Percentiles rank a stretch among this genome's conserved stretches.
Evolutionary conservation across 2,113 vertebrate species (phyloP).

Genomic region (Hyaena hyaena): DNA sequence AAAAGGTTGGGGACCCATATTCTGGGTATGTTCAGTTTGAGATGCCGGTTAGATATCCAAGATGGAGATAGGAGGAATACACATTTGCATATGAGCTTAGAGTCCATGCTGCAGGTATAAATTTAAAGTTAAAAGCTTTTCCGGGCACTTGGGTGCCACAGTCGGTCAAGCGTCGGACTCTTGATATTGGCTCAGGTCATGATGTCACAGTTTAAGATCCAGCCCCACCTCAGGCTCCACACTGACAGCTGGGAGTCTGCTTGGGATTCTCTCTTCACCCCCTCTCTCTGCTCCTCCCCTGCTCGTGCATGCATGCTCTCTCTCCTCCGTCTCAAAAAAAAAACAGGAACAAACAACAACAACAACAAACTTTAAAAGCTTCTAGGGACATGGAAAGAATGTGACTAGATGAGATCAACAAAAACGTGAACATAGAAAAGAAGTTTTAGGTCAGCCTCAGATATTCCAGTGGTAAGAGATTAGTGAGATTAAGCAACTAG

Average conservation of each 20-base stretch:
- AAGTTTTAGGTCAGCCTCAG: neutral
- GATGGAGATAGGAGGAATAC: neutral
- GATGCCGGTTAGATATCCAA: neutral
- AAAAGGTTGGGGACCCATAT: neutral
- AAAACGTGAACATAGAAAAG: neutral
- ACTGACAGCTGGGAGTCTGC: too few relatives aligned
- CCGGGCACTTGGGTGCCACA: too few relatives aligned
- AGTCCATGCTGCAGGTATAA: neutral
- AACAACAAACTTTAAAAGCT: neutral
- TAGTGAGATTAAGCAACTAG: neutral
- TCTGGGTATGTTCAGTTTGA: neutral
- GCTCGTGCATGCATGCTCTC: too few relatives aligned
- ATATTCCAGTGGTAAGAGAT: neutral
- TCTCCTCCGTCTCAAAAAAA: too few relatives aligned
- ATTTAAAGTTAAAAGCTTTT: neutral
- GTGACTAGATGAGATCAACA: neutral
- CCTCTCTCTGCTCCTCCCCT: too few relatives aligned
- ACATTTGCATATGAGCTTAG: neutral
- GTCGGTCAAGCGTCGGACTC: too few relatives aligned
- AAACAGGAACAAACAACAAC: too few relatives aligned
- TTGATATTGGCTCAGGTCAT: too few relatives aligned
- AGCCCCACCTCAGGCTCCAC: too few relatives aligned
- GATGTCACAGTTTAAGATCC: too few relatives aligned
- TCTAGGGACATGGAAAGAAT: neutral
- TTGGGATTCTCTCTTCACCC: too few relatives aligned